Conservation (phyloP, 1,140 invertebrate genomes). For the Watersipora subatra region DNA sequence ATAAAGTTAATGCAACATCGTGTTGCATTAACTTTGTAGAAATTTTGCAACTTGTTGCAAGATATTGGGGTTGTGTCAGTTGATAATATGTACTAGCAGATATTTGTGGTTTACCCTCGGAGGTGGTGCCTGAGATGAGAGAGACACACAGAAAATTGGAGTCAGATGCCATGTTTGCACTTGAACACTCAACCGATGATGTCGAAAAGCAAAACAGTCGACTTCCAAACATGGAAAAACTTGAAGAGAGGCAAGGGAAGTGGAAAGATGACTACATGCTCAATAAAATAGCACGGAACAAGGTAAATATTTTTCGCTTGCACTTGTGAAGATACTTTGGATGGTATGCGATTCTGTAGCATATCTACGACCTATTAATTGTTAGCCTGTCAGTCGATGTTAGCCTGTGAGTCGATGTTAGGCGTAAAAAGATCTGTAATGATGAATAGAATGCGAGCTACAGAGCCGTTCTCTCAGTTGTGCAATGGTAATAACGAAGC, state of each 20-base stretch:
- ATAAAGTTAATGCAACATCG: too few relatives aligned
- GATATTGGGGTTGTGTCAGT: too few relatives aligned
- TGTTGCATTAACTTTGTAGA: too few relatives aligned
- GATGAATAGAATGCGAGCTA: too few relatives aligned
- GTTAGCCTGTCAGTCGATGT: background rate
- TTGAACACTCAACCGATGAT: constrained; percentile 80
- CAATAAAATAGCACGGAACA: constrained; percentile 65
- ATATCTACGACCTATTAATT: background rate
- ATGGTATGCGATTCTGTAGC: background rate
- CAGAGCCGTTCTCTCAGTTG: too few relatives aligned
- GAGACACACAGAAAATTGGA: constrained; percentile 69
- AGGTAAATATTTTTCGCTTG: constrained; percentile 70
- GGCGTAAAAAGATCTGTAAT: too few relatives aligned
- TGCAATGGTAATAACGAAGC: too few relatives aligned
- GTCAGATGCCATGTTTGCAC: constrained; percentile 86
- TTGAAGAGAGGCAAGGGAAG: constrained; percentile 62
- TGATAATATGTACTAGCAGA: too few relatives aligned
- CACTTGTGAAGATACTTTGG: constrained; percentile 11
- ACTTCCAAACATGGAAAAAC: constrained; percentile 55
- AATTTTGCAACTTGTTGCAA: too few relatives aligned
- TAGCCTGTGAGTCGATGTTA: too few relatives aligned
- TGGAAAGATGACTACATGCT: constrained; percentile 83
- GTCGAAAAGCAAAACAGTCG: constrained; percentile 54
- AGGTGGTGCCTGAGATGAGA: constrained; percentile 66
- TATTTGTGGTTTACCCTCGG: too few relatives aligned